Evolutionary conservation across 2,113 vertebrate species (phyloP), one percentile per base, ranked within the genome.

Genomic region (Pongo pygmaeus): DNA sequence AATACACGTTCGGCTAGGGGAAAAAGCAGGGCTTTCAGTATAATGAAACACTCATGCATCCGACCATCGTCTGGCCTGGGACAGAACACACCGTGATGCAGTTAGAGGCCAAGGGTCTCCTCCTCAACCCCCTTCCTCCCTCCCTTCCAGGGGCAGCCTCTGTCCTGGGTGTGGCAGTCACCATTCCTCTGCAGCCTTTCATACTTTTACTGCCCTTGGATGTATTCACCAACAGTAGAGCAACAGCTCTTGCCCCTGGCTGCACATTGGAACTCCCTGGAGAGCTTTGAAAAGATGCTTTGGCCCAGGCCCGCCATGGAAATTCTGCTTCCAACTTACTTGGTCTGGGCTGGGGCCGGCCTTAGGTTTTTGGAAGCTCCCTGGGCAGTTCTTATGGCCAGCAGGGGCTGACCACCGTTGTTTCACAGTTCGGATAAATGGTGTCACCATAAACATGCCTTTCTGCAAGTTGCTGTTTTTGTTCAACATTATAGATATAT

Each of bases 31-130:
- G 52, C 75, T 81, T 83, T 55, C 48, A 17, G 0, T 32, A n/a
- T 35, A 75, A 67, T 11, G 61, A 22, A 64, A 20, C 25, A 20
- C n/a, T 25, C 20, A 8, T 3, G 13, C 64, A 2, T 61, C 59
- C 38, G n/a, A 57, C 46, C 20, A 18, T 13, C 1, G 0, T 32
- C 46, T 0, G 14, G 61, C 61, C 77, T 27, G 35, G 84, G 61
- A n/a, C 27, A 1, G 70, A 40, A 38, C 43, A 3, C 1, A 0
- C 5, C 0, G 22, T 16, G 57, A 13, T 55, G 0, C 35, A 32
- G 61, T 85, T 57, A 61, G 11, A 61, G 50, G 40, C 57, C 16
- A 38, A 27, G 35, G 48, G 74, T 23, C 32, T 89, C 14, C 46
- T 88, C 35, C 75, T 43, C 5, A 0, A 12, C 11, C 61, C 23